Conservation (phyloP, 2,888 invertebrate species). For the Pterobdella sp. region DNA sequence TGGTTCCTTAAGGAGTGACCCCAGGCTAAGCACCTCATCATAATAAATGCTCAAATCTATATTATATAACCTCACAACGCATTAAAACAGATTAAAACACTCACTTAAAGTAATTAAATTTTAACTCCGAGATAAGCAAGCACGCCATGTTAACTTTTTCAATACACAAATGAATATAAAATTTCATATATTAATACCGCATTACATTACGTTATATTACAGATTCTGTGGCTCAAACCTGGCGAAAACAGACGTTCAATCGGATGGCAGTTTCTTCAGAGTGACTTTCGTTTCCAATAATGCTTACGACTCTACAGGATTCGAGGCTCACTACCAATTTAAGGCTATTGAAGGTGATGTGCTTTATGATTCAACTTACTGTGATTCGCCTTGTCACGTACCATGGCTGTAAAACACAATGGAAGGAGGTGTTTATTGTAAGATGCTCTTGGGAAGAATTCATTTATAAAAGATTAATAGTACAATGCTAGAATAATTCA, state of each 20-base stretch:
- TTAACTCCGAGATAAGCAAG: too few species aligned
- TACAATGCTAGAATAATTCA: background rate
- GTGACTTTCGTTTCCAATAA: conserved; percentile 89
- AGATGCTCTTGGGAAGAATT: background rate
- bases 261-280: conserved; percentile 84
- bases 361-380: background rate
- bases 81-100: too few species aligned
- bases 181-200: too few species aligned
- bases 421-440: background rate
- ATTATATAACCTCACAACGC: too few species aligned
- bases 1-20: too few species aligned
- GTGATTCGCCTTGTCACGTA: background rate
- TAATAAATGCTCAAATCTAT: too few species aligned
- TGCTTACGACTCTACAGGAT: conserved; percentile 83
- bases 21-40: too few species aligned
- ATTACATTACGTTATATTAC: too few species aligned
- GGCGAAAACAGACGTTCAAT: conserved; percentile 52
- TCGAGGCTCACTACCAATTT: conserved; percentile 83
- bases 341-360: conserved; percentile 32
- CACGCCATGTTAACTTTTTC: too few species aligned
- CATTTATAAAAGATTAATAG: background rate
- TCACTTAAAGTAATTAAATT: too few species aligned
- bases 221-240: conserved; percentile 7
- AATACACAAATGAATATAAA: too few species aligned
- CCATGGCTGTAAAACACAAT: background rate